phyloP scores from a whole-genome alignment of 2,888 invertebrate genomes.

The Hoplodrina blanda region DNA sequence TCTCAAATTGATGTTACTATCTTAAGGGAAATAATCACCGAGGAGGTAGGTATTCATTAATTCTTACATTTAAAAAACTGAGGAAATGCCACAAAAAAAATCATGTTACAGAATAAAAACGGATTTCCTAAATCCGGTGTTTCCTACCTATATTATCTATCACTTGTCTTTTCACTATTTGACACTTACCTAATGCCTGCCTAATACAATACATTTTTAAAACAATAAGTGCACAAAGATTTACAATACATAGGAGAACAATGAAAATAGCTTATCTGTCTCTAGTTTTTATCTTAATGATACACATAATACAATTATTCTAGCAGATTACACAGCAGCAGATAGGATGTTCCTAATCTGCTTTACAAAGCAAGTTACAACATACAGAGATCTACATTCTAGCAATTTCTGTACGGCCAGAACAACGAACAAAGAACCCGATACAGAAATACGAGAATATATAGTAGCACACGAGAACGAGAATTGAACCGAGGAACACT shows the following conservation, averaged over 20 bases:
- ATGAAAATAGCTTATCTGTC: constrained; percentile 48
- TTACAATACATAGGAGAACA: constrained; percentile 56
- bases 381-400: constrained; percentile 58
- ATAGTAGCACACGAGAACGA: constrained; percentile 48
- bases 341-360: constrained; percentile 57
- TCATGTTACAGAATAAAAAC: background rate
- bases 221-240: constrained; percentile 40
- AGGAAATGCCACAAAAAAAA: background rate
- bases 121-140: background rate
- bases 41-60: background rate
- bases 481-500: constrained; percentile 54
- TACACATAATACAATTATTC: constrained; percentile 45
- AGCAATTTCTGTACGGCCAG: constrained; percentile 55
- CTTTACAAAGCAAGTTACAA: constrained; percentile 53
- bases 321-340: constrained; percentile 62
- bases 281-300: constrained; percentile 52
- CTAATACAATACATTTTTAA: background rate
- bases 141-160: background rate
- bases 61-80: background rate
- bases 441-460: constrained; percentile 23
- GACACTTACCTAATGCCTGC: constrained; percentile 45
- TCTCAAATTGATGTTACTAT: constrained; percentile 9
- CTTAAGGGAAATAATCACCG: background rate
- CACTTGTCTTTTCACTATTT: background rate
- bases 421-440: constrained; percentile 49